Conservation (phyloP, 2,113 vertebrate species). For the Scopus umbretta region DNA sequence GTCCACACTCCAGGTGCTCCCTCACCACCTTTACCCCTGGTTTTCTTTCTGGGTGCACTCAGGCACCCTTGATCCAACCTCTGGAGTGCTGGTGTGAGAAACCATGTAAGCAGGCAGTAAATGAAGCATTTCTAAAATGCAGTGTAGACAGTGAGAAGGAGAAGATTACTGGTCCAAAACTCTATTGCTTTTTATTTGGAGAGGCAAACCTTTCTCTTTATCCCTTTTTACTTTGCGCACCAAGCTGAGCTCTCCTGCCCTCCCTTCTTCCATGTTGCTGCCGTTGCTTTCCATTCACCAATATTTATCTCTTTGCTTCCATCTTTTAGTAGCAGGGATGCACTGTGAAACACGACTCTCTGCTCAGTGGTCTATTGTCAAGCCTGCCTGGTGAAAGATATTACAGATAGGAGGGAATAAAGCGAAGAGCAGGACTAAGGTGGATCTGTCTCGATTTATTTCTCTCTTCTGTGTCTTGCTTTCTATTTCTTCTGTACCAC, state of each 20-base stretch:
- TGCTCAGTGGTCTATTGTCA: neutral
- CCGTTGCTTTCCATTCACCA: neutral
- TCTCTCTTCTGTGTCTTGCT: neutral
- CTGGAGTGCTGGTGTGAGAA: neutral
- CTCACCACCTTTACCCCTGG: neutral
- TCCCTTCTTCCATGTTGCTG: neutral
- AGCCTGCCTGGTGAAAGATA: neutral
- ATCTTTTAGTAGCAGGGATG: neutral
- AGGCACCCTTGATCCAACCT: neutral
- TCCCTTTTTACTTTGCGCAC: neutral
- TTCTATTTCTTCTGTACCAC: neutral
- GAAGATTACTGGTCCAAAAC: neutral
- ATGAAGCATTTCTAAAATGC: neutral
- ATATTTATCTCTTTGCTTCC: neutral
- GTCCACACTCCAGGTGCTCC: fast-evolving
- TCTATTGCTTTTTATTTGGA: neutral
- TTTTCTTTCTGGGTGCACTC: neutral
- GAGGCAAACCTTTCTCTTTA: neutral
- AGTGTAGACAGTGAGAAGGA: neutral
- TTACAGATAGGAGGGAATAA: neutral
- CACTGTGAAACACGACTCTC: neutral
- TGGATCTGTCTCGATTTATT: slow-evolving; percentile 5
- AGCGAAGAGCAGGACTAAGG: neutral
- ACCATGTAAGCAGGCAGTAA: neutral
- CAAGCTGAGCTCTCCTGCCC: neutral